Base-by-base conservation (phyloP, 2,888 invertebrate genomes). In the Leucania comma region DNA sequence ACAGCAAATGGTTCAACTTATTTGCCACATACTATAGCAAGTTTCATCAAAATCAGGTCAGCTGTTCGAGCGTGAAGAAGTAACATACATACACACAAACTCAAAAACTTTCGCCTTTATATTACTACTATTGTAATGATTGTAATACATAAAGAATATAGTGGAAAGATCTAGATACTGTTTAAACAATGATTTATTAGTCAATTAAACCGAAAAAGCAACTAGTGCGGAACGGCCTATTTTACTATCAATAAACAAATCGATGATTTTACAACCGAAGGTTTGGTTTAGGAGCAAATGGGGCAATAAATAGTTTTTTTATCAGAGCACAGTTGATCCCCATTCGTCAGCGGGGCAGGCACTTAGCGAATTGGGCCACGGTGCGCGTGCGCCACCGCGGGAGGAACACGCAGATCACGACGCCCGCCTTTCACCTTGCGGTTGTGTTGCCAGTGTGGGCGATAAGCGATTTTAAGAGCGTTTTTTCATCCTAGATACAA, bases 311-410 rank as follows among this genome's bases (percentile, higher is more conserved):
- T 88, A 81, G 84, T 83, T 82, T 88, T n/a, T 29, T 89, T 73
- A 90, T 91, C 86, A 75, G 84, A 82, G 82, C 77, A 72, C 82
- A 90, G 88, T 88, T 88, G 88, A 89, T 88, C 83, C 87, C 88
- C 89, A 92, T 93, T 91, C 90, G 90, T 93, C 93, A 91, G 86
- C 82, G 78, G 82, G 79, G 81, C 85, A 87, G 86, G 89, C 93
- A 93, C 92, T 94, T 92, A 92, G 88, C 62, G 83, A 92, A 92
- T 89, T 91, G 86, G 92, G 91, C 85, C 89, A 78, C 83, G 62
- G 78, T 82, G 87, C 81, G 89, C 88, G 87, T 80, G 89, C 84
- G 88, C 89, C 78, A 80, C 86, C 82, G 85, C 86, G 81, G 86
- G 76, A 82, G 84, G 82, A 82, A 80, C 86, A 81, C 86, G 83